Percentiles rank a stretch among this genome's conserved stretches.
phyloP scores from a whole-genome alignment of 2,113 vertebrate species.

The Phyllostomus discolor region DNA sequence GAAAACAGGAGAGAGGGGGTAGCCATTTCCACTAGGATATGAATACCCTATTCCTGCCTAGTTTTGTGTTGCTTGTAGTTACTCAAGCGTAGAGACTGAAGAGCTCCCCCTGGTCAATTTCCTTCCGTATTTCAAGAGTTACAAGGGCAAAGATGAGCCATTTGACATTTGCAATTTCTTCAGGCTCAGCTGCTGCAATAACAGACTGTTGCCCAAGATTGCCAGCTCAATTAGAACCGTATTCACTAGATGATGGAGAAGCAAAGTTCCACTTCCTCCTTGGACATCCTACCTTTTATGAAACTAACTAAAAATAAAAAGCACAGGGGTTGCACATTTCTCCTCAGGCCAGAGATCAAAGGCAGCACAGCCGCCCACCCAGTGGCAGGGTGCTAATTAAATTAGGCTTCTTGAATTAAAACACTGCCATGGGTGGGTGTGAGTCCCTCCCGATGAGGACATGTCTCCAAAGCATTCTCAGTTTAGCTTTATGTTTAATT shows the following conservation, averaged over 20 bases:
- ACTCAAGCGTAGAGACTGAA: constrained; percentile 35
- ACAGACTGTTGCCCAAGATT: background rate
- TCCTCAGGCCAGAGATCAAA: constrained; percentile 35
- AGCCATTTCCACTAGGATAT: background rate
- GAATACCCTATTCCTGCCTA: constrained; percentile 28
- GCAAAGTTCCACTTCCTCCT: constrained; percentile 22
- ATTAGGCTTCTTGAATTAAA: constrained; percentile 60
- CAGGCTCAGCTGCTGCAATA: background rate
- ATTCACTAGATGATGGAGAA: constrained; percentile 47
- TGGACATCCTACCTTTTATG: constrained; percentile 24
- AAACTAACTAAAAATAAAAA: constrained; percentile 44
- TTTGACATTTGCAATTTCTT: constrained; percentile 40
- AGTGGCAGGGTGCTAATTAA: constrained; percentile 60
- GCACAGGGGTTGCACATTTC: constrained; percentile 34
- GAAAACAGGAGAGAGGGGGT: background rate
- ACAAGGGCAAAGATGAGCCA: constrained; percentile 36
- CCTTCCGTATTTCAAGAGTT: constrained; percentile 23
- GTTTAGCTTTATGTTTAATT: constrained; percentile 44
- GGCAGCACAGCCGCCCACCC: background rate
- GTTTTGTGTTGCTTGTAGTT: background rate
- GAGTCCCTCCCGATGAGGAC: constrained; percentile 19
- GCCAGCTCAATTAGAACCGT: constrained; percentile 37
- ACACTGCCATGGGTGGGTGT: background rate
- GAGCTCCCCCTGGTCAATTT: constrained; percentile 16
- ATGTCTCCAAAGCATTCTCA: constrained; percentile 7